Evolutionary conservation across 1,140 invertebrate species (phyloP), one percentile per base, ranked within the genome.

Genomic region (Helicoverpa zea): DNA sequence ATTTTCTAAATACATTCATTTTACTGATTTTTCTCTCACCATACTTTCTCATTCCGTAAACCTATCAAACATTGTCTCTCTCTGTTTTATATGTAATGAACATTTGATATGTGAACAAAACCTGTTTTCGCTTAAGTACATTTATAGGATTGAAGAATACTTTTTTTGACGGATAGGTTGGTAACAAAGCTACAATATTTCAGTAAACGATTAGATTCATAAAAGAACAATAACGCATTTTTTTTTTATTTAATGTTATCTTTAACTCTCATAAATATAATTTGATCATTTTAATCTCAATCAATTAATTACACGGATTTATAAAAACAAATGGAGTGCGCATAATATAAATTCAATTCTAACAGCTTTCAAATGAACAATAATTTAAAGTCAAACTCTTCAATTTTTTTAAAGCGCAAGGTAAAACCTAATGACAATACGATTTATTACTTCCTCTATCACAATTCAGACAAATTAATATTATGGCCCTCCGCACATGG

Each of bases 51-150:
- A 58, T 0, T 58, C n/a, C 9, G 52, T 58, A 66, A 63, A 14
- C 23, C 18, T n/a, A 47, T 10, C 30, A 13, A 16, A 23, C 52
- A n/a, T 12, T 30, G 2, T 72, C 54, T 61, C n/a, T 64, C 78
- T 79, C 78, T 56, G 13, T 29, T 10, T 51, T 11, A 74, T n/a
- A 73, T 70, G 29, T 14, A 73, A 14, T 58, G 5, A 51, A 58
- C 52, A 64, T 30, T n/a, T 64, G 68, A 76, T 66, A 75, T 75
- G 56, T 81, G 23, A 75, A 79, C 64, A n/a, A 72, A 81, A 70
- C 56, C 59, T 81, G 49, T 77, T 76, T 58, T 63, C 18, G 16
- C n/a, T 81, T 81, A 81, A 81, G 80, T 81, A 81, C 80, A 74
- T 49, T 68, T 14, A 61, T 11, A 61, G 23, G 23, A 14, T 61